Evolutionary conservation across 1,140 invertebrate species (phyloP).

Genomic region (Aphis gossypii): DNA sequence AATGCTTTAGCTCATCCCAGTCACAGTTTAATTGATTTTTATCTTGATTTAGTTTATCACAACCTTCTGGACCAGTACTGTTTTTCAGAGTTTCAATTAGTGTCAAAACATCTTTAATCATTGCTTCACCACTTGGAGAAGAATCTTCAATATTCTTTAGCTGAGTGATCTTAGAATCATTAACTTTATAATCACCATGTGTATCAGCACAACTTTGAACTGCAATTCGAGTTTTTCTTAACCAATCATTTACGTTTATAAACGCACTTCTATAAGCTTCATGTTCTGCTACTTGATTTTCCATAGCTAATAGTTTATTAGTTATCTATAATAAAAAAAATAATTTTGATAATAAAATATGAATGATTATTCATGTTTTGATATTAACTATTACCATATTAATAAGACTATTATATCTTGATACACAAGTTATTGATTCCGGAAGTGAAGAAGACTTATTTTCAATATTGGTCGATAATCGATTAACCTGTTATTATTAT

Average conservation of each 20-base stretch:
- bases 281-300: constrained; percentile 84
- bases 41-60: constrained; percentile 84
- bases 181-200: constrained; percentile 68
- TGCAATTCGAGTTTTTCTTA: constrained; percentile 82
- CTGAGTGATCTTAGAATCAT: background rate
- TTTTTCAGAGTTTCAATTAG: constrained; percentile 80
- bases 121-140: constrained; percentile 70
- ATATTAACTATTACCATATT: constrained; percentile 18
- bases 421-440: constrained; percentile 19
- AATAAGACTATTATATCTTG: constrained; percentile 46
- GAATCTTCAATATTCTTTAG: constrained; percentile 48
- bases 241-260: constrained; percentile 84
- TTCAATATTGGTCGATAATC: background rate
- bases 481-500: constrained; percentile 24
- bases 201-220: constrained; percentile 85
- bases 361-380: background rate
- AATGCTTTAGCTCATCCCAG: constrained; percentile 85
- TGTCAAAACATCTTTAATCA: constrained; percentile 78
- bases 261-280: constrained; percentile 85
- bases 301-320: constrained; percentile 62
- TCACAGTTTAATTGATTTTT: constrained; percentile 83
- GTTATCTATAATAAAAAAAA: constrained; percentile 29
- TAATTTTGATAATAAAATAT: background rate
- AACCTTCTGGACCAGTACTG: constrained; percentile 85
- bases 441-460: background rate